Base-by-base conservation (phyloP, 2,113 vertebrate species). In the Cichladusa arquata region DNA sequence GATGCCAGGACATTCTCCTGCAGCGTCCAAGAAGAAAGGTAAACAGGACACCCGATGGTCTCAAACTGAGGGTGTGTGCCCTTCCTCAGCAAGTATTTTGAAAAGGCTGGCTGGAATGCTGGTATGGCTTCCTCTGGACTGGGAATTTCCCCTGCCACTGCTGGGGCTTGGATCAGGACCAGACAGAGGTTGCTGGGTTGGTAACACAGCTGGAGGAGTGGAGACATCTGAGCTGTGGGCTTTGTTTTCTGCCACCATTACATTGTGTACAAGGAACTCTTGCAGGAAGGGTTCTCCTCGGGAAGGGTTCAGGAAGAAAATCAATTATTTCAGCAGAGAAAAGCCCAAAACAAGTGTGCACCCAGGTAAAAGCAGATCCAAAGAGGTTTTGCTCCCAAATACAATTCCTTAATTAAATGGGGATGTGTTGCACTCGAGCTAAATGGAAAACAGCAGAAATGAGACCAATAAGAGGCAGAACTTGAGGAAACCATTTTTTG, bases 151-250 rank as follows among this genome's bases (percentile, higher is more conserved):
- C 47, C 78, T 28, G n/a, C 67, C 2, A 0, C 64, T 81, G 61
- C 34, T 23, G 60, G 44, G 47, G 23, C 45, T 71, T 85, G 92
- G 84, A 70, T 4, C 0, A 0, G 61, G 73, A 70, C 40, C 65
- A 84, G 81, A 22, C 0, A 0, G 73, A 78, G 65, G 26, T 1
- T 7, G 24, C 71, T 42, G 26, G 0, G 2, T 6, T 70, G 60
- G 77, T 44, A 29, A 23, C 16, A 11, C 19, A 17, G 36, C 14
- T 60, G 57, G 64, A 67, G 36, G 19, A 19, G 9, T 2, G 14
- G 16, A 36, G n/a, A 38, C 12, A 12, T 13, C 47, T 22, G 53
- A 19, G 14, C 29, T 13, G 5, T 15, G 16, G n/a, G 66, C 2
- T 74, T 38, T 65, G 4, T 26, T 25, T 77, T 34, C 73, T 65